Evolutionary conservation across 2,888 invertebrate species (phyloP), one percentile per base, ranked within the genome.

Genomic region (Agonopterix subpropinquella): DNA sequence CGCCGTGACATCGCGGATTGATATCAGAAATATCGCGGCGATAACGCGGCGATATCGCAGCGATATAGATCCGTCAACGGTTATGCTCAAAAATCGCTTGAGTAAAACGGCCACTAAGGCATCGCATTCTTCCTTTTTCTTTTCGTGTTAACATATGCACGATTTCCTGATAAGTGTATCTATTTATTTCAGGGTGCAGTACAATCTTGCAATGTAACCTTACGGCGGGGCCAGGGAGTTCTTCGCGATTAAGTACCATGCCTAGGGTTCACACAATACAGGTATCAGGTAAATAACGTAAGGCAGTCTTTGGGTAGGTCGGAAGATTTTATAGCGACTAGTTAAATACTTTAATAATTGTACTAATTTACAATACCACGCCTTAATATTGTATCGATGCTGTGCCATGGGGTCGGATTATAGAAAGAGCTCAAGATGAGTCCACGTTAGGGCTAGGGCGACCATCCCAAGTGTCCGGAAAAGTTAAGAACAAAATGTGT

Each of bases 271-370:
- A 80, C 76, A 80, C 78, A 73, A 78, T 73, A 77, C 67, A 77
- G 77, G 77, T 77, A 77, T 73, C 63, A 79, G 78, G 73, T 81
- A 73, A 73, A 79, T 80, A 82, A 81, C 74, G 65, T 80, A 78
- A 86, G 88, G 88, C 89, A 89, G 89, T 89, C 89, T 89, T 89
- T 88, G 86, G 88, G 81, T 85, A 88, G 88, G 88, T 89, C 87
- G 89, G 88, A 85, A 89, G 87, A 85, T 83, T 80, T 76, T 68
- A 65, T 76, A 87, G 85, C 87, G 73, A 77, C 86, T 88, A 86
- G 59, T 60, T 58, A 11, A 57, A 55, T 70, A 63, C 58, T 57
- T 53, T 71, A 63, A 70, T 70, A 72, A 71, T 73, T 74, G 69
- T 69, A 67, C 78, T 75, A 73, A 70, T 57, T 61, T 62, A 47